A percentile compares a stretch with the other conserved stretches of the same genome.
Evolutionary conservation across 1,140 invertebrate species (phyloP).

Genomic region (Ceratina calcarata): DNA sequence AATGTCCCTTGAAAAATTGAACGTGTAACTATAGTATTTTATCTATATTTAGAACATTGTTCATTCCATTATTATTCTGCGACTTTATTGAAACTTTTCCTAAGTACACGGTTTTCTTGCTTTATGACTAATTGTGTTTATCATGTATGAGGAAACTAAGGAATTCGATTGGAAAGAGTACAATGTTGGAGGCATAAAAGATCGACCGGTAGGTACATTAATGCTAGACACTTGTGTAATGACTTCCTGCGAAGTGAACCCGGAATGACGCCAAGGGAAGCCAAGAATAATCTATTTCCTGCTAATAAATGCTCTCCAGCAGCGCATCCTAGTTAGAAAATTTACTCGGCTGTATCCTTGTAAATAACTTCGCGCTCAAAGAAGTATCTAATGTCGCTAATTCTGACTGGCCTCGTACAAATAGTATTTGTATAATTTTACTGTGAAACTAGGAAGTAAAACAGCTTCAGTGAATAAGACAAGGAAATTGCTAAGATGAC

Average conservation of each 20-base stretch:
- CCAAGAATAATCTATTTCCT: constrained; percentile 21
- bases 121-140: too few relatives aligned
- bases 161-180: neutral
- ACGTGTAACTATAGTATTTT: too few relatives aligned
- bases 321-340: constrained; percentile 12
- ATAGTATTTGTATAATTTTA: neutral
- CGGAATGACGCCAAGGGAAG: constrained; percentile 15
- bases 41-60: too few relatives aligned
- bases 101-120: too few relatives aligned
- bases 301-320: constrained; percentile 27
- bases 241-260: constrained; percentile 19
- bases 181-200: neutral
- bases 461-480: too few relatives aligned
- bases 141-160: too few relatives aligned
- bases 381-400: neutral
- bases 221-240: constrained; percentile 6
- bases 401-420: neutral
- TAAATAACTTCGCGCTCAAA: neutral
- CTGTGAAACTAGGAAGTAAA: too few relatives aligned
- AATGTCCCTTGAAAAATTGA: too few relatives aligned
- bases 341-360: neutral
- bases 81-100: too few relatives aligned
- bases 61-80: too few relatives aligned
- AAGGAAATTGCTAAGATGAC: too few relatives aligned
- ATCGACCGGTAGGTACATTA: neutral